These are phyloP conservation scores for Cherax quadricarinatus DNA, from an alignment of 1,140 invertebrate species.

Conservation along the genomic window DNA sequence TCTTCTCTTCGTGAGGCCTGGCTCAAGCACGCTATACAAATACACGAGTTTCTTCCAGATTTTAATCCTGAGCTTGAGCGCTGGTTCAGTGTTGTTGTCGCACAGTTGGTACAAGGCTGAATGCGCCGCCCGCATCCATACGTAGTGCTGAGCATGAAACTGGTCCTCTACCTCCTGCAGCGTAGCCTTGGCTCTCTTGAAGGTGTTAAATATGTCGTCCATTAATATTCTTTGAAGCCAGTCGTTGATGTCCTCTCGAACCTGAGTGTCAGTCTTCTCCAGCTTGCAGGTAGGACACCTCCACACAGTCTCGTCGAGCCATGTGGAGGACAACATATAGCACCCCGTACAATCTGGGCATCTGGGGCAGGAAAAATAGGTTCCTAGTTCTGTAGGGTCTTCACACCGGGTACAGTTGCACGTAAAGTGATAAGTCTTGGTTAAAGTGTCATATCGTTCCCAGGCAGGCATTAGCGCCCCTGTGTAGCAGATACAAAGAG, in stretches of 20 bases:
- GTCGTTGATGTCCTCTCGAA: slow-evolving; percentile 81
- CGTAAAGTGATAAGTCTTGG: slow-evolving; percentile 58
- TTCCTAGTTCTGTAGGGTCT: slow-evolving; percentile 69
- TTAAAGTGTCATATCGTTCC: slow-evolving; percentile 52
- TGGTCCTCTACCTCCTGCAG: slow-evolving; percentile 47
- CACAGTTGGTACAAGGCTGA: slow-evolving; percentile 32
- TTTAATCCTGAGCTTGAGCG: slow-evolving; percentile 37
- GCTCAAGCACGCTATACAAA: slow-evolving; percentile 59
- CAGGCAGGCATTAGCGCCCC: slow-evolving; percentile 63
- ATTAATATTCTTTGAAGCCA: slow-evolving; percentile 50
- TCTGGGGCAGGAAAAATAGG: slow-evolving; percentile 62
- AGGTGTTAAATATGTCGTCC: slow-evolving; percentile 49
- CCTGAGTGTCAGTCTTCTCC: slow-evolving; percentile 80
- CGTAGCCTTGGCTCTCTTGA: not conserved
- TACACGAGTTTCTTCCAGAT: slow-evolving; percentile 59
- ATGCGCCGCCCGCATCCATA: slow-evolving; percentile 52
- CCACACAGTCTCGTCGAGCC: slow-evolving; percentile 81
- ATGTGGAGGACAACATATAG: slow-evolving; percentile 79
- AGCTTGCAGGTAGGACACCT: slow-evolving; percentile 82
- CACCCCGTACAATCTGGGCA: slow-evolving; percentile 59
- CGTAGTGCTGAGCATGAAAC: slow-evolving; percentile 57
- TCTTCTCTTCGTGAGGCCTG: slow-evolving; percentile 61
- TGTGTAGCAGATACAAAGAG: slow-evolving; percentile 65
- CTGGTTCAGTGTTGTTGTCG: slow-evolving; percentile 23
- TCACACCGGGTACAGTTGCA: slow-evolving; percentile 67